Percentiles rank a stretch among this genome's conserved stretches.
These are phyloP conservation scores for Lasioglossum villosulum DNA, from an alignment of 2,888 invertebrate genomes.

Conservation along the genomic window DNA sequence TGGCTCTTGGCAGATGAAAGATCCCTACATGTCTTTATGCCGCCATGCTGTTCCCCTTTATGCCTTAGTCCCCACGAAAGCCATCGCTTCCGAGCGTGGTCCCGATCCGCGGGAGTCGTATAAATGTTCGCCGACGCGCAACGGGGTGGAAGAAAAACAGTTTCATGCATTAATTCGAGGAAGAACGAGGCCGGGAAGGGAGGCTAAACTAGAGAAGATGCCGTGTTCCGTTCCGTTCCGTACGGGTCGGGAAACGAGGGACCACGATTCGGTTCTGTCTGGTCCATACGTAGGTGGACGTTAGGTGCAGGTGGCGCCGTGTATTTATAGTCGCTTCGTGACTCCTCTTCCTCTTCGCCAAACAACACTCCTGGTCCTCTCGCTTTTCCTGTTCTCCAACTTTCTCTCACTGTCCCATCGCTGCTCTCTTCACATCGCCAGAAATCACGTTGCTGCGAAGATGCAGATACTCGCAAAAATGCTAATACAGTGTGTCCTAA, in stretches of 20 bases:
- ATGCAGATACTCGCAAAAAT: too few relatives aligned
- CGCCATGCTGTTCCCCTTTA: background rate
- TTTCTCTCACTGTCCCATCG: constrained; percentile 19
- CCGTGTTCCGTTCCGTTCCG: constrained; percentile 27
- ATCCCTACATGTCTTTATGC: background rate
- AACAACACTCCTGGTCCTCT: constrained; percentile 56
- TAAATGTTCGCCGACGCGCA: background rate
- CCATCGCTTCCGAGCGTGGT: background rate
- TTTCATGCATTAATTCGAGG: constrained; percentile 39
- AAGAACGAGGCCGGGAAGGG: constrained; percentile 19
- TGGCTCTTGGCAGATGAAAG: background rate
- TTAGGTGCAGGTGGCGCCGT: constrained; percentile 81
- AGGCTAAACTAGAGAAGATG: constrained; percentile 26
- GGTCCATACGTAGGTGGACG: constrained; percentile 78
- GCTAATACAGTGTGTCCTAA: too few relatives aligned
- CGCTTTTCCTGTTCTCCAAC: constrained; percentile 54
- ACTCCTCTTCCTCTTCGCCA: constrained; percentile 79
- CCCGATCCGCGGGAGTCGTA: background rate
- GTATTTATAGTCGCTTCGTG: constrained; percentile 82
- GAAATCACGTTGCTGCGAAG: constrained; percentile 20
- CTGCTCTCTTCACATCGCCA: constrained; percentile 8
- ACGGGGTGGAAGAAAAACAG: constrained; percentile 22
- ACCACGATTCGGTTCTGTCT: constrained; percentile 72
- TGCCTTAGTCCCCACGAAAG: background rate
- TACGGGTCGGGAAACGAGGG: constrained; percentile 56